These are phyloP conservation scores for Tachycineta bicolor DNA, from an alignment of 2,113 vertebrate genomes.

Conservation along the genomic window DNA sequence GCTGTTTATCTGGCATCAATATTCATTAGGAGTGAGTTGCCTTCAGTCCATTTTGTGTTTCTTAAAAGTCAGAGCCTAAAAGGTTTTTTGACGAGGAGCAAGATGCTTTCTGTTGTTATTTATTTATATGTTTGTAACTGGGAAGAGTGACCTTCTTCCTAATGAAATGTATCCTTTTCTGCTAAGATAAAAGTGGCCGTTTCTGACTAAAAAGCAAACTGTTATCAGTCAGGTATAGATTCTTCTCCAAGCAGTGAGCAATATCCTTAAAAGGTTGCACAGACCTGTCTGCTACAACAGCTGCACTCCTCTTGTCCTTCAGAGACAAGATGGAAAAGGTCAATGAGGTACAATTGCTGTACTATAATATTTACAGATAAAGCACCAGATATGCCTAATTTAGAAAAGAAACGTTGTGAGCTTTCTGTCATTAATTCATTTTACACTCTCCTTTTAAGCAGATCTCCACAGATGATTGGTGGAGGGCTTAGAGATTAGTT, in stretches of 20 bases:
- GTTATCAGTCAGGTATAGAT: constrained; percentile 14
- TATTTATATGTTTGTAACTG: constrained; percentile 18
- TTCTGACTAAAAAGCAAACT: constrained; percentile 11
- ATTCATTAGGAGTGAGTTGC: not conserved
- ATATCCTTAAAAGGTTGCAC: constrained; percentile 25
- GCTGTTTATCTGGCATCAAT: not conserved
- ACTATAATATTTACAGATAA: constrained; percentile 66
- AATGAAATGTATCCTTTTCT: constrained; percentile 20
- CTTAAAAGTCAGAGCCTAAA: constrained; percentile 10
- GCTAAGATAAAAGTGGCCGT: not conserved
- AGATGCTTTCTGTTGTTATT: not conserved
- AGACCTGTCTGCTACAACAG: not conserved
- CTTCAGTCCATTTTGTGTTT: not conserved
- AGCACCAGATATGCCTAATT: constrained; percentile 44
- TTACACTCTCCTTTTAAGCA: constrained; percentile 39
- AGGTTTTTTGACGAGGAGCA: not conserved
- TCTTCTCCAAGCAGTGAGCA: not conserved
- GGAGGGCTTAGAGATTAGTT: constrained; percentile 52
- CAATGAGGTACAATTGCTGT: constrained; percentile 20
- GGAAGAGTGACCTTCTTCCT: not conserved
- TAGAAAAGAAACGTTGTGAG: constrained; percentile 16
- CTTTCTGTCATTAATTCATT: constrained; percentile 56
- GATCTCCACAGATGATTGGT: constrained; percentile 37
- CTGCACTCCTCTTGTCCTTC: not conserved
- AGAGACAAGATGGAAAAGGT: constrained; percentile 14